phyloP scores from a whole-genome alignment of 2,797 vertebrate genomes.

The Danio aesculapii region DNA sequence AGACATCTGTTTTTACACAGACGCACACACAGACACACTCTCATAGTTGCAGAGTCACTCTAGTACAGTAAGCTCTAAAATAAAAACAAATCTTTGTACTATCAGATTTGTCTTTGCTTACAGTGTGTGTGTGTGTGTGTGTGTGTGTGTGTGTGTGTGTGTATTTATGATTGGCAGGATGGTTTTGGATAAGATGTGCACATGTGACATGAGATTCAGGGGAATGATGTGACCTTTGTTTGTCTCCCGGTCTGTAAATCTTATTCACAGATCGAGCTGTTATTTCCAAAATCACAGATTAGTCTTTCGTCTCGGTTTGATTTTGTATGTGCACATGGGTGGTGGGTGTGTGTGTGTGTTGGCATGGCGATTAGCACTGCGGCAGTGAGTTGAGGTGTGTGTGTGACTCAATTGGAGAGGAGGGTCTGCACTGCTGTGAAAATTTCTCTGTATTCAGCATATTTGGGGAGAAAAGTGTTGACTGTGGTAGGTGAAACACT shows the following conservation, averaged over 20 bases:
- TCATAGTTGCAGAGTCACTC: not conserved
- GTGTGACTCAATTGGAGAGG: not conserved
- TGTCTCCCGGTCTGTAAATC: not conserved
- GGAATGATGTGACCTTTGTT: not conserved
- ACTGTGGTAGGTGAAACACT: not conserved
- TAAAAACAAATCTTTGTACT: not conserved
- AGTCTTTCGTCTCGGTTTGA: not conserved
- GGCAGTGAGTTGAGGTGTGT: conserved; percentile 34
- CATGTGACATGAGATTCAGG: not conserved
- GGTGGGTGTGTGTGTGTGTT: conserved; percentile 17
- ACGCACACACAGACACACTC: not conserved
- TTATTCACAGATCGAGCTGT: not conserved
- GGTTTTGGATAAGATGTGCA: not conserved
- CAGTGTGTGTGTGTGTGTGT: not conserved
- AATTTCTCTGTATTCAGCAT: conserved; percentile 17
- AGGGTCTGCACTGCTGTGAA: conserved; percentile 17
- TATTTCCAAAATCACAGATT: conserved; percentile 4
- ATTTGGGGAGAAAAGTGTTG: not conserved
- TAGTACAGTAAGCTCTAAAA: not conserved
- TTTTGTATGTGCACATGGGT: conserved; percentile 24
- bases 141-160: not conserved
- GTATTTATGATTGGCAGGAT: conserved; percentile 5
- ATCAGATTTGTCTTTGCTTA: conserved; percentile 8
- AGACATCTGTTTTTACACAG: conserved; percentile 22
- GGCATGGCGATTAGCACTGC: conserved; percentile 48